A percentile compares a stretch with the other conserved stretches of the same genome.
These are phyloP conservation scores for Horisme vitalbata DNA, from an alignment of 2,888 invertebrate genomes.

Conservation along the genomic window DNA sequence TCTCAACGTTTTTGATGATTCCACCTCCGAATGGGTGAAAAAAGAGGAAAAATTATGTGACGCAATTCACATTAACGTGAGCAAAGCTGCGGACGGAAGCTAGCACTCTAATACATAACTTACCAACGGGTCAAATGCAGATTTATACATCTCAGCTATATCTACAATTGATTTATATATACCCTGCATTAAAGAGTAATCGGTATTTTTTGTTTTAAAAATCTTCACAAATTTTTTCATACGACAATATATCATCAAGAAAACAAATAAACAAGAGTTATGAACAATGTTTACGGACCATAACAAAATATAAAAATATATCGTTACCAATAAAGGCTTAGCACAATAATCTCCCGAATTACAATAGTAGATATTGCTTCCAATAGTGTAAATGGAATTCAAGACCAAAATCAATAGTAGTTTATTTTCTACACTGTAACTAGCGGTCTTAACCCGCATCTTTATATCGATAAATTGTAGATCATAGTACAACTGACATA, in stretches of 20 bases:
- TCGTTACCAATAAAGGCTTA: background rate
- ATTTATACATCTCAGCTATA: background rate
- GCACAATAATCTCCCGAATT: background rate
- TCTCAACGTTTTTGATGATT: too few species aligned
- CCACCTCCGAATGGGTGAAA: too few species aligned
- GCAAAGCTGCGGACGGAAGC: too few species aligned
- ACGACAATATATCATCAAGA: background rate
- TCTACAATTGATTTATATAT: background rate
- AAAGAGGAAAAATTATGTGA: too few species aligned
- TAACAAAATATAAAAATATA: background rate
- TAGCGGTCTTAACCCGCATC: background rate
- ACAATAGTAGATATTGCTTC: background rate
- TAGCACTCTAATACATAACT: too few species aligned
- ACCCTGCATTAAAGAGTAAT: background rate
- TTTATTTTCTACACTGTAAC: constrained; percentile 1
- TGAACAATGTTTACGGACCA: background rate
- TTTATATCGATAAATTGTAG: constrained; percentile 2
- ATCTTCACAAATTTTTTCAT: background rate
- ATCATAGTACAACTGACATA: background rate
- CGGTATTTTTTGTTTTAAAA: background rate
- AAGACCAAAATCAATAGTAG: background rate
- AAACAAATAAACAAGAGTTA: background rate
- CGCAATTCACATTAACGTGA: too few species aligned
- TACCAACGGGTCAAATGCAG: background rate
- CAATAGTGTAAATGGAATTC: background rate